phyloP scores from a whole-genome alignment of 2,888 invertebrate genomes.

The Nipponacmea schrenckii region DNA sequence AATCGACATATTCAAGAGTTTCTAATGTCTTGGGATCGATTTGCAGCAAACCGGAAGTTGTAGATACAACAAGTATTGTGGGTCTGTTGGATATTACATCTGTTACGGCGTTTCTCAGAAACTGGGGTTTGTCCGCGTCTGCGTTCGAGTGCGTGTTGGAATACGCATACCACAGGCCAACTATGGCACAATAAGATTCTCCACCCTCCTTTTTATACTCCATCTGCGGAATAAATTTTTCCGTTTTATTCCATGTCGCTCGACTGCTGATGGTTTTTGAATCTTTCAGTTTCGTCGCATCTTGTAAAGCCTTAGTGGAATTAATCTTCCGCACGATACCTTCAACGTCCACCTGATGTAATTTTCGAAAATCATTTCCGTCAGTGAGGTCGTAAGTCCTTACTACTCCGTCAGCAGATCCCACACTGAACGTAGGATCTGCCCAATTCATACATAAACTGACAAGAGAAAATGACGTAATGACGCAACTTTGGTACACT shows the following conservation, averaged over 20 bases:
- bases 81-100: constrained; percentile 48
- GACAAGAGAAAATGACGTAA: constrained; percentile 61
- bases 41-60: constrained; percentile 52
- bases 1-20: constrained; percentile 37
- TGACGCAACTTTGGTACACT: constrained; percentile 60
- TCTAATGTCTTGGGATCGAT: constrained; percentile 58
- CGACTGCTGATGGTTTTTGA: constrained; percentile 17
- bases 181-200: not conserved
- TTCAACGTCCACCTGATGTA: constrained; percentile 55
- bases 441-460: constrained; percentile 56
- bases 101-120: constrained; percentile 24
- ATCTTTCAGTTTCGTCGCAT: not conserved
- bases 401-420: constrained; percentile 59
- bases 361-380: constrained; percentile 58
- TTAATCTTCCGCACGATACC: constrained; percentile 33
- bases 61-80: constrained; percentile 53
- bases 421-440: constrained; percentile 55
- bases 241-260: constrained; percentile 5
- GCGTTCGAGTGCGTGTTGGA: not conserved
- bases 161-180: constrained; percentile 8
- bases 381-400: constrained; percentile 59
- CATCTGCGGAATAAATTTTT: not conserved
- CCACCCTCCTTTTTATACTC: not conserved
- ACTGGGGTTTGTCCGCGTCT: not conserved
- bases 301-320: constrained; percentile 1